Base-by-base conservation (phyloP, 1,140 invertebrate species). In the Tribolium madens region DNA sequence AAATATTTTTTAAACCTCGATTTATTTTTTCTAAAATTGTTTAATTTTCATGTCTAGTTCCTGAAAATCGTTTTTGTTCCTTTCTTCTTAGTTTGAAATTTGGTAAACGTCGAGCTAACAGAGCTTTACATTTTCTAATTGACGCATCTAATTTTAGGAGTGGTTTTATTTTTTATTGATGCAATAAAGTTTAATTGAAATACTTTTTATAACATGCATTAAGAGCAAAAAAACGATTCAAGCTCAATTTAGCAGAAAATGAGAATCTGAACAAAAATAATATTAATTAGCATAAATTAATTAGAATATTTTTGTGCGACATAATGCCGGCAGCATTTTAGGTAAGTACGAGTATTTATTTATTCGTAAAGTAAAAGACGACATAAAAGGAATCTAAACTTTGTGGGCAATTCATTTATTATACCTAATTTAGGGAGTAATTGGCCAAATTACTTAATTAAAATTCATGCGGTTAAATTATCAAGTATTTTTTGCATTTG, bases 111-210 rank as follows among this genome's bases (percentile, higher is more conserved):
- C 3, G 18, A 21, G 18, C 18, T 21, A 21, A 21, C 18, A 26
- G n/a, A n/a, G 21, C 21, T 26, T 26, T 26, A 26, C 1, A 31
- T 47, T 64, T 60, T 81, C 10, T n/a, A n/a, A n/a, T n/a, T n/a
- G n/a, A n/a, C 3, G 1, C 14, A 17, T 57, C 52, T 42, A 26
- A 64, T 64, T 64, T 57, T 64, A 64, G 10, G 4, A 9, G 14
- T 33, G 26, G 10, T 33, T 64, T 31, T 36, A 12, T 64, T 64
- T 26, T 60, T 64, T 64, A 64, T 64, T 64, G 57, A 14, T n/a
- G 57, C 26, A 33, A 64, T 64, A 64, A 64, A 64, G n/a, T 64
- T 64, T 12, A 64, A 64, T 64, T 64, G 12, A 33, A 33, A 64
- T 33, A 64, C 10, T n/a, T 64, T 64, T 57, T 52, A 15, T 7